A percentile compares a stretch with the other conserved stretches of the same genome.
Evolutionary conservation across 2,888 invertebrate genomes (phyloP).

Genomic region (Orthosia gracilis): DNA sequence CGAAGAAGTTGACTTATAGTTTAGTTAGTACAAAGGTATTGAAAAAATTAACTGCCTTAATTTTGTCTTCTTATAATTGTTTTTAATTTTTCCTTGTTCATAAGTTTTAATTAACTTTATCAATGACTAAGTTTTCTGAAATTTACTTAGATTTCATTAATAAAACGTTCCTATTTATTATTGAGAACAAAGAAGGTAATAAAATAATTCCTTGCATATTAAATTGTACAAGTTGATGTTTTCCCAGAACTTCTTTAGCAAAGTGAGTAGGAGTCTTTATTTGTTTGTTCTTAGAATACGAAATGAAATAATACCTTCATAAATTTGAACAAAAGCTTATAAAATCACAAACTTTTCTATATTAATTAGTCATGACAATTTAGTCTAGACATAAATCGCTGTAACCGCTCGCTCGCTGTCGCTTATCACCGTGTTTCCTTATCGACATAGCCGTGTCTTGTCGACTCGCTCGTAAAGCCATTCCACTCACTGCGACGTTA

Average conservation of each 20-base stretch:
- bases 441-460: constrained; percentile 47
- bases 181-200: background rate
- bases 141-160: background rate
- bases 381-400: constrained; percentile 16
- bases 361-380: background rate
- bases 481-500: constrained; percentile 48
- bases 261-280: background rate
- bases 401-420: constrained; percentile 2
- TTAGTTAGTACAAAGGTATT: background rate
- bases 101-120: background rate
- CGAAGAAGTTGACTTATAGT: too few species aligned
- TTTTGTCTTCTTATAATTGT: background rate
- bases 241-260: constrained; percentile 3
- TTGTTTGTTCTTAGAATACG: background rate
- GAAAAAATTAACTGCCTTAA: background rate
- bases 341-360: background rate
- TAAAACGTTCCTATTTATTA: constrained; percentile 1
- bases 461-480: constrained; percentile 57
- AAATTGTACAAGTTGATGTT: background rate
- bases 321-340: background rate
- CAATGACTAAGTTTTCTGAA: background rate
- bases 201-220: background rate
- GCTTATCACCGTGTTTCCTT: constrained; percentile 6
- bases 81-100: background rate
- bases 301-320: background rate